Conservation (phyloP, 2,888 invertebrate genomes). For the Lasioglossum lativentre region DNA sequence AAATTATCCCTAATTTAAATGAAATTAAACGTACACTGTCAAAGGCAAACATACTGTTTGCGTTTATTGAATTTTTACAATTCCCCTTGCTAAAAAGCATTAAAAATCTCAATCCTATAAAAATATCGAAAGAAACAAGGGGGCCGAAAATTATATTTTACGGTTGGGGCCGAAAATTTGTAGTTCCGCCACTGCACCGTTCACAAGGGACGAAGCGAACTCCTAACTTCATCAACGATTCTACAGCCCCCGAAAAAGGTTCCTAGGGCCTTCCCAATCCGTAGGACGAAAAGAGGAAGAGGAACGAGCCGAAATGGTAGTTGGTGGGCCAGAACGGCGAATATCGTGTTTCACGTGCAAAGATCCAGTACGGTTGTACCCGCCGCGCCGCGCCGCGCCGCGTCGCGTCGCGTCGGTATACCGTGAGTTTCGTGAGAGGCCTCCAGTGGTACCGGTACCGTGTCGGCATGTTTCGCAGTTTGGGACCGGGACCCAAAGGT, state of each 20-base stretch:
- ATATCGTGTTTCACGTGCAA: constrained; percentile 71
- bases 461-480: constrained; percentile 75
- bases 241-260: not conserved
- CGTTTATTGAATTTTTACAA: too few relatives aligned
- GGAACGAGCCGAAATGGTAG: constrained; percentile 41
- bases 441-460: constrained; percentile 65
- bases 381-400: not conserved
- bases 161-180: too few relatives aligned
- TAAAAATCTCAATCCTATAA: too few relatives aligned
- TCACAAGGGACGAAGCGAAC: not conserved
- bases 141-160: too few relatives aligned
- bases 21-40: too few relatives aligned
- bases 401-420: not conserved
- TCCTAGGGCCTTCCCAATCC: not conserved
- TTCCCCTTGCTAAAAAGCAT: too few relatives aligned
- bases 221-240: not conserved
- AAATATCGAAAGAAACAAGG: too few relatives aligned
- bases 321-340: constrained; percentile 55
- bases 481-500: constrained; percentile 71
- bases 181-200: too few relatives aligned
- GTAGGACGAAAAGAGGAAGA: not conserved
- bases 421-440: constrained; percentile 66
- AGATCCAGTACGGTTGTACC: constrained; percentile 47
- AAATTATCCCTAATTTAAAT: too few relatives aligned
- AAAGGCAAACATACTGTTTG: too few relatives aligned